phyloP scores from a whole-genome alignment of 2,113 vertebrate genomes.

The Dolichallabes microphthalmus region DNA sequence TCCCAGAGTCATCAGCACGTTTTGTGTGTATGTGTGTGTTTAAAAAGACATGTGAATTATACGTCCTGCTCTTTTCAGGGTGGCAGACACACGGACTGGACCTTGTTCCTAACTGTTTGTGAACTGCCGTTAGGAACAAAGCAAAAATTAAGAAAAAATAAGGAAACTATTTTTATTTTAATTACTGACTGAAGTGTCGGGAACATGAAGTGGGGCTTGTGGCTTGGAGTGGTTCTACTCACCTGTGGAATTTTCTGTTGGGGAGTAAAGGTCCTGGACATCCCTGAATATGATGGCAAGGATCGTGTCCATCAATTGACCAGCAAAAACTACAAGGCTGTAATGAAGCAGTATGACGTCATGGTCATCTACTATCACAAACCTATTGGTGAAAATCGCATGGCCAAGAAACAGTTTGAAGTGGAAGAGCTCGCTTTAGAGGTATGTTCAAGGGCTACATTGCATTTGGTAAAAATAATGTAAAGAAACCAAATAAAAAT shows the following conservation, averaged over 20 bases:
- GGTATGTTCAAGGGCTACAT: constrained; percentile 69
- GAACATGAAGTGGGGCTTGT: constrained; percentile 75
- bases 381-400: constrained; percentile 76
- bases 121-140: constrained; percentile 58
- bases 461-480: constrained; percentile 29
- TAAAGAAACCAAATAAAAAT: constrained; percentile 10
- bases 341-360: constrained; percentile 87
- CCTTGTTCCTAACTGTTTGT: constrained; percentile 61
- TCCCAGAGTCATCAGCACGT: constrained; percentile 41
- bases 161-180: constrained; percentile 2
- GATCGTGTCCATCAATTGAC: constrained; percentile 82
- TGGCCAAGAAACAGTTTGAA: constrained; percentile 81
- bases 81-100: constrained; percentile 59
- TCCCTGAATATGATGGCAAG: constrained; percentile 85
- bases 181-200: background rate
- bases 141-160: constrained; percentile 17
- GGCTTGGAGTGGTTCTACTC: constrained; percentile 69
- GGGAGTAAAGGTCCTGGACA: constrained; percentile 79
- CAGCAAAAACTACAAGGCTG: constrained; percentile 83
- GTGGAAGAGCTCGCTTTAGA: constrained; percentile 87
- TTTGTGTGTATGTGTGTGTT: constrained; percentile 58
- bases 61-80: constrained; percentile 67
- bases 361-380: constrained; percentile 89
- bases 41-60: constrained; percentile 60
- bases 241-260: constrained; percentile 62